A percentile compares a stretch with the other conserved stretches of the same genome.
These are phyloP conservation scores for Sciurus niger DNA, from an alignment of 2,113 vertebrate species.

Conservation along the genomic window DNA sequence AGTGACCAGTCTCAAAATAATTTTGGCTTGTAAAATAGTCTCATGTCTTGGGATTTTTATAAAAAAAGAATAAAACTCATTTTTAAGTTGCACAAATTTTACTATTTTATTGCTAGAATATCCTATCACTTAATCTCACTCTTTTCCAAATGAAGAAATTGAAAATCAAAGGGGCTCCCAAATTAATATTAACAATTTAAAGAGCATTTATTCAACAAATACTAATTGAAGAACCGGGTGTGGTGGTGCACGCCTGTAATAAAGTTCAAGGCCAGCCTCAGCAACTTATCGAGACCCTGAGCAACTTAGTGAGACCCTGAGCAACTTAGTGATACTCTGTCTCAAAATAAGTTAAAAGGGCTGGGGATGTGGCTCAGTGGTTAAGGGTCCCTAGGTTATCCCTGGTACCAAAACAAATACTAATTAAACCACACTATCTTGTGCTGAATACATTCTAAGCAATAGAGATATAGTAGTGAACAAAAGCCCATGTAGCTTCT, in stretches of 20 bases:
- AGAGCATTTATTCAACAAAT: not conserved
- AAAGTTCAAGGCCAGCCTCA: too few species aligned
- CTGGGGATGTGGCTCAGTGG: too few species aligned
- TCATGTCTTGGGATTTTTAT: not conserved
- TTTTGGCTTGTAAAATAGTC: constrained; percentile 52
- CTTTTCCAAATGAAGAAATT: not conserved
- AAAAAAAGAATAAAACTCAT: constrained; percentile 6
- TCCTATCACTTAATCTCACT: constrained; percentile 5
- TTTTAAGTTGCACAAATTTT: constrained; percentile 53
- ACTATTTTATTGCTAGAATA: constrained; percentile 28
- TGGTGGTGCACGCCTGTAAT: too few species aligned
- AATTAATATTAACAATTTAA: constrained; percentile 1
- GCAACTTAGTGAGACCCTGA: too few species aligned
- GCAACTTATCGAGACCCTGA: too few species aligned
- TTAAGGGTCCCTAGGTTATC: too few species aligned
- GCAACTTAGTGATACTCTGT: too few species aligned
- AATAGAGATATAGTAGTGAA: not conserved
- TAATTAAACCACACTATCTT: not conserved
- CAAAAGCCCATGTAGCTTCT: not conserved
- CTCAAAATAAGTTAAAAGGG: too few species aligned
- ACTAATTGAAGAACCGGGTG: not conserved
- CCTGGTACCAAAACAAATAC: not conserved
- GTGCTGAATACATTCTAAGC: not conserved
- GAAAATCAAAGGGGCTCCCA: not conserved
- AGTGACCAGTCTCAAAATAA: constrained; percentile 83